Base-by-base conservation (phyloP, 37 sponge, comb jelly and placozoan genomes). In the Hormiphora californensis region DNA sequence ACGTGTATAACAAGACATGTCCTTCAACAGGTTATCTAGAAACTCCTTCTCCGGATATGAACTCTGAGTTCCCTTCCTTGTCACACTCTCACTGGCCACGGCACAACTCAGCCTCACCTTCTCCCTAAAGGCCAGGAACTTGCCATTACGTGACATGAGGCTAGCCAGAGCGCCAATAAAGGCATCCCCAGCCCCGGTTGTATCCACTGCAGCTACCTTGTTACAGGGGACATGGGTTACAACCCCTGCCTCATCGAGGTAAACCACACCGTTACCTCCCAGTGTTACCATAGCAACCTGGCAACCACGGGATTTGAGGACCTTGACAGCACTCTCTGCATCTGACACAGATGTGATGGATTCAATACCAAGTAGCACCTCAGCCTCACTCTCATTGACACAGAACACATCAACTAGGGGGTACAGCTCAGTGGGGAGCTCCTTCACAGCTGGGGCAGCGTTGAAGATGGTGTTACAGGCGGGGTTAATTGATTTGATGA, bases 151-250 rank as follows among this genome's bases (percentile, higher is more conserved):
- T 33, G 99, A 91, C 23, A 98, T 85, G 69, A 89, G 93, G 68
- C 73, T 93, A 0, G 94, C 92, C 54, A 98, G 85, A 22, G 95
- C 91, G 25, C 99, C 99, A 5, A 98, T 92, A 91, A 98, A 98
- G 19, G 99, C 95, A 91, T 98, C 99, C 46, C 99, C 99, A 63
- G 99, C 99, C 54, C 99, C 99, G 30, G 99, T 93, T 12, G 99
- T 95, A 44, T 98, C 99, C 38, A 93, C 90, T 0, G 91, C 92
- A 8, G 87, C 31, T 30, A 98, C 99, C 22, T 15, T 87, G 54
- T 86, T 88, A 51, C 93, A 94, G 39, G 89, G 73, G 0, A 95
- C 87, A 53, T 92, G 92, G 8, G 55, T 32, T 0, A 92, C 65
- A 0, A 37, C 9, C 32, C 36, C 39, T 21, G 28, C 40, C 32